Base-by-base conservation (phyloP, 2,797 vertebrate genomes). In the Myioborus miniatus region DNA sequence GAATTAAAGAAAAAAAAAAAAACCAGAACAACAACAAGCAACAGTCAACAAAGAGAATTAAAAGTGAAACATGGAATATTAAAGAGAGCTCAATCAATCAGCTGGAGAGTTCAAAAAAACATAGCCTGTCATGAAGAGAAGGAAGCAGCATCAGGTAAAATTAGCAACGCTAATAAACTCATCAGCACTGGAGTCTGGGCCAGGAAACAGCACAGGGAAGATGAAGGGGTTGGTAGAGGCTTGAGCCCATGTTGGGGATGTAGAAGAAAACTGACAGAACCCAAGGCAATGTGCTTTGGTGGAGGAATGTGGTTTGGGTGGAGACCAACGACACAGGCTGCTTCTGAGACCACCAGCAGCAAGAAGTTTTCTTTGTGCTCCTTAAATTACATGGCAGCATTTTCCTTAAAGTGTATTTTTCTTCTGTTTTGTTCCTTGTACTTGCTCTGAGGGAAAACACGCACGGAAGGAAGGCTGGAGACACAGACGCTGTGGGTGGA, bases 91-190 rank as follows among this genome's bases (percentile, higher is more conserved):
- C 91, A 69, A 72, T 95, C 95, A 87, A 65, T 94, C 92, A 96
- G 70, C 26, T 60, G 64, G 70, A 94, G 90, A 93, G 87, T 78
- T 96, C 70, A 89, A 92, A 97, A 93, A 89, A 89, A 44, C 50
- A 60, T 77, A 86, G 65, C 87, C 32, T 95, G 91, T 62, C 90
- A 92, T 2, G 18, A 83, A 90, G 83, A 94, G 83, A 92, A 85
- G 80, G 91, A 85, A 95, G 69, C 71, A 63, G 83, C 76, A 90
- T 76, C 90, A 95, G 82, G 94, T 85, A 96, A 96, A 96, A 97
- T 95, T 91, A 96, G 94, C 71, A 91, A 93, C 90, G 68, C 58
- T 92, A 95, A 97, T 87, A 95, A 95, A 90, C 87, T 77, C 88
- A 89, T 63, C 82, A 91, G 62, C 34, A 36, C 46, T 20, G 55